Evolutionary conservation across 2,113 vertebrate species (phyloP), one percentile per base, ranked within the genome.

Genomic region (Gopherus flavomarginatus): DNA sequence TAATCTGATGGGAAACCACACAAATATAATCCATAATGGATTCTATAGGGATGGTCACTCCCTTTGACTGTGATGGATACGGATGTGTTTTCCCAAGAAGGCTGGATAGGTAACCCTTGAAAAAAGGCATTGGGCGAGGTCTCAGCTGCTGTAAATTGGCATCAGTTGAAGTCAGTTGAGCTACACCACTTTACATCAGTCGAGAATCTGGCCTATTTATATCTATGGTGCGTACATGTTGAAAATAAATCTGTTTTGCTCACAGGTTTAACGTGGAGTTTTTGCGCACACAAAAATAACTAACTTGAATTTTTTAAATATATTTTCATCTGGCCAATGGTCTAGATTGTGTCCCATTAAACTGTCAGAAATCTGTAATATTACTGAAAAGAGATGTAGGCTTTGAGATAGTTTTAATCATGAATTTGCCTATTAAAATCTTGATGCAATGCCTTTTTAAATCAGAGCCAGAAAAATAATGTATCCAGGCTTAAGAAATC

Each of bases 391-490:
- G 57, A 54, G 75, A 50, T 75, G 42, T 57, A 87, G 65, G 87
- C 89, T 96, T 88, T 85, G 75, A 87, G 86, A 86, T 69, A 72
- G 26, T 42, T 82, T 49, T 90, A 88, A 92, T 85, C 90, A 88
- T 77, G 56, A 72, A 95, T 96, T 92, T 91, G 42, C 86, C 88
- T 65, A 87, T 95, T 96, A 81, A 95, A 94, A 94, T 91, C 52
- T 52, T 59, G 88, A 83, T 19, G 54, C 47, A 79, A 24, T 31
- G 65, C 24, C 57, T 83, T 90, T 93, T 75, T 42, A 88, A 79
- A 84, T 59, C 50, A 65, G 92, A 91, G n/a, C 38, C 24, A 81
- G 50, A 6, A 77, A 42, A 92, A 85, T 1, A 11, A 38, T 17
- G 79, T 53, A 2, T 42, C 69, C 83, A 49, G 77, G 59, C n/a